Percentiles rank a stretch among this genome's conserved stretches.
Evolutionary conservation across 35 echinoderm and acorn worm genomes (phyloP).

Genomic region (Diadema setosum): DNA sequence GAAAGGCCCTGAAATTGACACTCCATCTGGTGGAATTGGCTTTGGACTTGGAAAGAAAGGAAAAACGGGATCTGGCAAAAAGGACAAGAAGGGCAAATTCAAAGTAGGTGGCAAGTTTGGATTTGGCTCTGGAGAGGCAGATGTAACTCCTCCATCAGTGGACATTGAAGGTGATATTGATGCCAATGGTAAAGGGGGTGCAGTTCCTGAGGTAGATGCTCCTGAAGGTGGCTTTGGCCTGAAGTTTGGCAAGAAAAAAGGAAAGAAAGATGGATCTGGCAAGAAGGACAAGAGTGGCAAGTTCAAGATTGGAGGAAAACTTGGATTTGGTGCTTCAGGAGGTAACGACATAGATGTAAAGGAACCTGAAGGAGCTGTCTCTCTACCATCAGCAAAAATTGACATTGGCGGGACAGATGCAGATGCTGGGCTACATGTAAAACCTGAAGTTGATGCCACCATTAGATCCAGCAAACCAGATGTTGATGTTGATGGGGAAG

Average conservation of each 20-base stretch:
- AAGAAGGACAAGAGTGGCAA: slow-evolving; percentile 41
- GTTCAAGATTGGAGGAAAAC: slow-evolving; percentile 63
- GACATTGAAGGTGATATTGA: slow-evolving; percentile 55
- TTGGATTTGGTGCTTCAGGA: slow-evolving; percentile 36
- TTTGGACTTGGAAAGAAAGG: slow-evolving; percentile 10
- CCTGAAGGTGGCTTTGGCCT: neutral
- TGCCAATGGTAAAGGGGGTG: slow-evolving; percentile 38
- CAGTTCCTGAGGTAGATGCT: neutral
- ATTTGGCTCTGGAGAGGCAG: neutral
- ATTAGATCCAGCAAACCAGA: slow-evolving; percentile 31
- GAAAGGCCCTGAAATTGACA: slow-evolving; percentile 15
- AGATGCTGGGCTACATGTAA: neutral
- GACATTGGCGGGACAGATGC: slow-evolving; percentile 22
- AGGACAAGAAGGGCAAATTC: slow-evolving; percentile 23
- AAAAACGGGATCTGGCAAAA: slow-evolving; percentile 19
- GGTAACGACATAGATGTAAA: slow-evolving; percentile 29
- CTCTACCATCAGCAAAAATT: slow-evolving; percentile 21
- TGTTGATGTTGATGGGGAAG: slow-evolving; percentile 21
- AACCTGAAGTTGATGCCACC: neutral
- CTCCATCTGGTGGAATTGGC: neutral
- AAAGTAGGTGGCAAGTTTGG: neutral
- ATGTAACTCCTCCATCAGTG: neutral
- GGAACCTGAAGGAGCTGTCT: slow-evolving; percentile 5
- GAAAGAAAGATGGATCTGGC: slow-evolving; percentile 1
- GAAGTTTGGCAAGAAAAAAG: slow-evolving; percentile 21